Evolutionary conservation across 2,888 invertebrate species (phyloP).

Genomic region (Scaptodrosophila latifasciaeformis): DNA sequence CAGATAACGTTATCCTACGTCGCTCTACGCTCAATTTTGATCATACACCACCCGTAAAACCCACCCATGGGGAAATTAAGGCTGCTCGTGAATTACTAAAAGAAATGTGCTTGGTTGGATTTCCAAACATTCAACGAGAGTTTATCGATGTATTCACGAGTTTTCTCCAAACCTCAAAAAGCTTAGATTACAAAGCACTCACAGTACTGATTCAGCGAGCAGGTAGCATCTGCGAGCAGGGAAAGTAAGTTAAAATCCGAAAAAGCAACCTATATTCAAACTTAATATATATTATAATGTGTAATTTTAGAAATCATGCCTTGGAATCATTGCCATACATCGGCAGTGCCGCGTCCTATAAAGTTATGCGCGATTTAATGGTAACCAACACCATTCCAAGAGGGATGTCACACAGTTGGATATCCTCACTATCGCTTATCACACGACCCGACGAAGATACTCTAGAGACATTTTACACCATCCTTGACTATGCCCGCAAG

Average conservation of each 20-base stretch:
- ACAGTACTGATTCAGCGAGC: slow-evolving; percentile 81
- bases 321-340: slow-evolving; percentile 91
- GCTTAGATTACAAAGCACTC: slow-evolving; percentile 82
- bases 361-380: slow-evolving; percentile 89
- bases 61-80: slow-evolving; percentile 82
- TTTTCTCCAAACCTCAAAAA: slow-evolving; percentile 81
- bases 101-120: slow-evolving; percentile 79
- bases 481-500: slow-evolving; percentile 77
- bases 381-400: slow-evolving; percentile 79
- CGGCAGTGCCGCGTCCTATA: slow-evolving; percentile 87
- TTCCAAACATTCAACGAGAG: slow-evolving; percentile 79
- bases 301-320: slow-evolving; percentile 81
- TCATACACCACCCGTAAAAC: slow-evolving; percentile 81
- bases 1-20: slow-evolving; percentile 72
- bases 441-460: slow-evolving; percentile 80
- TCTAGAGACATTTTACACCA: slow-evolving; percentile 76
- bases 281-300: no score
- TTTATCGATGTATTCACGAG: slow-evolving; percentile 80
- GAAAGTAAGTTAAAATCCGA: slow-evolving; percentile 81
- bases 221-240: slow-evolving; percentile 80
- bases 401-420: slow-evolving; percentile 85
- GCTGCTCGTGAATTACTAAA: slow-evolving; percentile 83
- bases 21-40: slow-evolving; percentile 83
- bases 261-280: no score
- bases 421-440: slow-evolving; percentile 89